Evolutionary conservation across 1,140 invertebrate species (phyloP), one percentile per base, ranked within the genome.

Genomic region (Ceratina calcarata): DNA sequence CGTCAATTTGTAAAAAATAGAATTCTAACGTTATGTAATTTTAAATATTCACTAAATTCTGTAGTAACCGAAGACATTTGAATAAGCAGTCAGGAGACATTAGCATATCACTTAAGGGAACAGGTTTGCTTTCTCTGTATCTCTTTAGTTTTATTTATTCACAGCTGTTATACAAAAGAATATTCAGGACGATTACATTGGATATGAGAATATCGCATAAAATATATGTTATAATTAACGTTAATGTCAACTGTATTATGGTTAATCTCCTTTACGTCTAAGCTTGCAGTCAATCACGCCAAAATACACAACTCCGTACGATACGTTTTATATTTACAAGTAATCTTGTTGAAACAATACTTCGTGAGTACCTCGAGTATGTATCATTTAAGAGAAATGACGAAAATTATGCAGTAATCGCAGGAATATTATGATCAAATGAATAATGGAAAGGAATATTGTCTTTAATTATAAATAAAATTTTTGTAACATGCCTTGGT

Each of bases 401-500:
- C 13, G 18, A 68, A 12, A 64, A 18, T 45, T 64, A 18, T 45
- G 65, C 15, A 45, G 10, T 10, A 45, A 45, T 10, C 37, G 10
- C 10, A 10, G 10, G 2, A 45, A 7, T 8, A n/a, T n/a, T n/a
- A n/a, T 13, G 49, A 12, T 69, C n/a, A 18, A 0, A 58, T 18
- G 64, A 45, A 22, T n/a, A 49, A 57, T 57, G 49, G 20, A 65
- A 78, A 62, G 68, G 71, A 64, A 55, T 1, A 15, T 55, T 45
- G 45, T 57, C 6, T 18, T 18, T 15, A 18, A n/a, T 64, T 13
- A 15, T 3, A 65, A 72, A 55, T 57, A 13, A 72, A 72, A 49
- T 15, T 82, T 69, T 76, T 82, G 58, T 75, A n/a, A n/a, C 8
- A 1, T 53, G 1, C 15, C 18, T 86, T 86, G 84, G 85, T 86